Evolutionary conservation across 2,797 vertebrate species (phyloP), one percentile per base, ranked within the genome.

Genomic region (Limosa lapponica): DNA sequence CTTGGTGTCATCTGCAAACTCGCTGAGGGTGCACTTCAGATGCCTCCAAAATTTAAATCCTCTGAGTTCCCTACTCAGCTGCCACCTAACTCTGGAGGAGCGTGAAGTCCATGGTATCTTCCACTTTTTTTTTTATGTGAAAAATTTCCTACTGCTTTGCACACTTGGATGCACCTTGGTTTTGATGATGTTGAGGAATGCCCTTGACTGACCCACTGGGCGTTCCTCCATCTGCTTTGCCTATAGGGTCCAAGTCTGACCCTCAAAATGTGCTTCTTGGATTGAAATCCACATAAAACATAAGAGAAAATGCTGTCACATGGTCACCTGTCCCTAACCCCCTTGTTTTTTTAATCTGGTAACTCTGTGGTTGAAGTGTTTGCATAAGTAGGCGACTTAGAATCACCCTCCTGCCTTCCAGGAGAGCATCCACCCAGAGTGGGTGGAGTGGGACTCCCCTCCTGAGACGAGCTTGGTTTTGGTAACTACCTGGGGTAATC

Each of bases 281-380:
- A 34, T 43, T 81, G 69, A 90, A 85, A 82, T 82, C 16, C 30
- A 36, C 25, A 41, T 9, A 65, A 94, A 91, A 34, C 10, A 0
- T 19, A 52, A 22, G 19, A 72, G 19, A 66, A 73, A 77, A 55
- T 77, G 12, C 16, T 84, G 27, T 59, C 36, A n/a, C 4, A 22
- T 1, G 3, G 14, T 72, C 16, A 54, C 32, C 27, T 70, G 8
- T 65, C n/a, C 6, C 13, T 52, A 52, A 14, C 11, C 3, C 6
- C 1, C 3, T 3, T 16, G 39, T 20, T 54, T 75, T 48, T 55
- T 11, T 1, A 18, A n/a, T 25, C 48, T 19, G 0, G 11, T 66
- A 62, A 39, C 11, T 77, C 75, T 75, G 22, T 72, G n/a, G 27
- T 70, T 86, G 2, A 65, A 74, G 37, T 18, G 34, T 57, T 87